phyloP scores from a whole-genome alignment of 1,140 invertebrate species.

The Lepidurus packardi region DNA sequence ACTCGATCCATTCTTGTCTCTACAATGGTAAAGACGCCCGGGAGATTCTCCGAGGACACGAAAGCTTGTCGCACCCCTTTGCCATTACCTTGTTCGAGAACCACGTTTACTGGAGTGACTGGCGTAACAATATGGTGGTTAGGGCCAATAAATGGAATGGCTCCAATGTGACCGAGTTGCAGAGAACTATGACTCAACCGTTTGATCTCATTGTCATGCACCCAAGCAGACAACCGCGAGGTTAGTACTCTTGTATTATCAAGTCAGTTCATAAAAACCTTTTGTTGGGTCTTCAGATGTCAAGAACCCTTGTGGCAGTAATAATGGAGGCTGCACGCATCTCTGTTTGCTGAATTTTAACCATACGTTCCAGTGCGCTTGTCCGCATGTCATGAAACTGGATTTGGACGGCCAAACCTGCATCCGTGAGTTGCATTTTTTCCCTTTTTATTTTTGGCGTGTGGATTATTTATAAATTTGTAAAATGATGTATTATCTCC shows the following conservation, averaged over 20 bases:
- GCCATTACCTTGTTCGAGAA: conserved; percentile 58
- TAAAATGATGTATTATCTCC: conserved; percentile 38
- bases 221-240: conserved; percentile 53
- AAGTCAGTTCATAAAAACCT: conserved; percentile 30
- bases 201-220: conserved; percentile 64
- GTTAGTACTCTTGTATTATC: conserved; percentile 40
- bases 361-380: conserved; percentile 59
- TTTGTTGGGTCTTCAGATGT: conserved; percentile 42
- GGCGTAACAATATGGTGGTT: conserved; percentile 58
- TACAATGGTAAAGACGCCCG: conserved; percentile 54
- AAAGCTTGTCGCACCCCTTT: conserved; percentile 58
- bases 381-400: conserved; percentile 72
- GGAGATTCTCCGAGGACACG: conserved; percentile 51
- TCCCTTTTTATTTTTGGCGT: conserved; percentile 1
- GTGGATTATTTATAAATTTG: neutral
- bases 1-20: conserved; percentile 72
- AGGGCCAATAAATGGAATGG: conserved; percentile 62
- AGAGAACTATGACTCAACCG: conserved; percentile 57
- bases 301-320: conserved; percentile 51
- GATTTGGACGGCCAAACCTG: conserved; percentile 58
- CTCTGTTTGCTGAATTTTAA: conserved; percentile 58
- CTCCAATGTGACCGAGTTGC: conserved; percentile 52
- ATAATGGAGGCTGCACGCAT: conserved; percentile 59
- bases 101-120: conserved; percentile 63
- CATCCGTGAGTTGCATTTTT: conserved; percentile 50